Base-by-base conservation (phyloP, 2,113 vertebrate genomes). In the Passer montanus region DNA sequence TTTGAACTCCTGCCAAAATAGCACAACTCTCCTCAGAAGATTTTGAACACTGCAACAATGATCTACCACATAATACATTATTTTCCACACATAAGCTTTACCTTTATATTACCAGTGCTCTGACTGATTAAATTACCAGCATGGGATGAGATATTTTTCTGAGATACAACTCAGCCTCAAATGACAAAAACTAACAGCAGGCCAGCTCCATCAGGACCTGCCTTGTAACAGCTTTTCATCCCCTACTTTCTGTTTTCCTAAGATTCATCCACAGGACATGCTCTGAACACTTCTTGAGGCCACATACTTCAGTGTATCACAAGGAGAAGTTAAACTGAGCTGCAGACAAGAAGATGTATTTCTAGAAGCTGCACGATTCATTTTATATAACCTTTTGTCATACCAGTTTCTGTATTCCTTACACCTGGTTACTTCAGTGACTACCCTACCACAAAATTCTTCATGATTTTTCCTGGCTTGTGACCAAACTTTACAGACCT, bases 1-100 rank as follows among this genome's bases (percentile, higher is more conserved):
- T 89, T 46, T 93, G 90, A 95, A 92, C 43, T 79, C 63, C 53
- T 89, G 93, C 84, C 91, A 95, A 97, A 94, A 94, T 70, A 96
- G 31, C 93, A 95, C 37, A 84, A 46, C 80, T 91, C 80, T 94
- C 70, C 73, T 85, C 88, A 95, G 81, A 92, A 94, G 91, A 68
- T 80, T 89, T 81, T 7, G 1, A 91, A 95, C 35, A 17, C 74
- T 83, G 37, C 87, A 95, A 91, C 79, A 85, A 87, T 56, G 77
- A 94, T 92, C 86, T 67, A 90, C 67, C 59, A 89, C 60, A 89
- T 78, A 87, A 87, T 46, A 76, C 62, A 78, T n/a, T 74, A 74
- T 82, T 96, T 97, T 83, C 53, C 72, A 92, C 80, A 72, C 13
- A 74, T 74, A 73, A 83, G 24, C 27, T 92, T 82, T 74, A 72